Conservation (phyloP, 2,888 invertebrate species). For the Agelastica alni region DNA sequence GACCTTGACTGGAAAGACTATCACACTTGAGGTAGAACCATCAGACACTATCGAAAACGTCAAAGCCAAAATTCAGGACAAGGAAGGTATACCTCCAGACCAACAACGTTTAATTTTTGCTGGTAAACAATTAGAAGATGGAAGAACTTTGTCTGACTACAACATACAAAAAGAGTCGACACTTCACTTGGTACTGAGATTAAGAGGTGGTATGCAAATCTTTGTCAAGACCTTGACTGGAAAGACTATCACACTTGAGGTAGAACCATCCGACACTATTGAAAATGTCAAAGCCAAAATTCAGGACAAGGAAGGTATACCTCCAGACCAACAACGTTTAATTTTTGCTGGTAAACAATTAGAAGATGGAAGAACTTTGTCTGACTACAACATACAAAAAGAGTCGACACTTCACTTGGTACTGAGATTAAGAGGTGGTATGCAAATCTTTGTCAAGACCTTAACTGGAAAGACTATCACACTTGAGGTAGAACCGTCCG, state of each 20-base stretch:
- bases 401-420: constrained; percentile 64
- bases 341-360: constrained; percentile 72
- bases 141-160: constrained; percentile 86
- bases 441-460: constrained; percentile 65
- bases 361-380: constrained; percentile 70
- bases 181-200: constrained; percentile 74
- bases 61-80: constrained; percentile 65
- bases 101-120: constrained; percentile 66
- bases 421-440: constrained; percentile 60
- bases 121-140: constrained; percentile 78
- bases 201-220: constrained; percentile 59
- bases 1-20: constrained; percentile 64
- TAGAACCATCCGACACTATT: constrained; percentile 68
- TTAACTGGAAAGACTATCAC: constrained; percentile 63
- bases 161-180: constrained; percentile 95
- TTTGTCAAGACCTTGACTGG: constrained; percentile 60
- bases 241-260: constrained; percentile 62
- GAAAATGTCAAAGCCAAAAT: constrained; percentile 68
- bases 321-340: constrained; percentile 64
- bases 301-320: constrained; percentile 62
- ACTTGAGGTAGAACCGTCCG: constrained; percentile 64
- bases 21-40: constrained; percentile 62
- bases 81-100: constrained; percentile 77
- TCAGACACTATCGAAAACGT: constrained; percentile 67
- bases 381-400: constrained; percentile 70